Percentiles rank a stretch among this genome's conserved stretches.
Evolutionary conservation across 2,888 invertebrate genomes (phyloP).

Genomic region (Bombylius major): DNA sequence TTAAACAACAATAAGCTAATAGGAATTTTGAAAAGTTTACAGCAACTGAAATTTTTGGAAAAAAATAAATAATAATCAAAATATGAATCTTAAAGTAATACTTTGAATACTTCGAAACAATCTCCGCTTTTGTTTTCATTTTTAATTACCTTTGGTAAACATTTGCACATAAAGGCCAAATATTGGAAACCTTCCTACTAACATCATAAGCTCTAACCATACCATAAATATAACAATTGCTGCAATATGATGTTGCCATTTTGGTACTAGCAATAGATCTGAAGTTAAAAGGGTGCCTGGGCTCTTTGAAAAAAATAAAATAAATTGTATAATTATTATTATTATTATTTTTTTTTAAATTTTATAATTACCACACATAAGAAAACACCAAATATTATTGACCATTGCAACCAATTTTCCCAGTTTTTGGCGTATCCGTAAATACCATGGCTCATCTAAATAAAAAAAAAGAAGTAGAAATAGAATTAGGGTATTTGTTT

Average conservation of each 20-base stretch:
- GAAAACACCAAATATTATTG: conserved; percentile 60
- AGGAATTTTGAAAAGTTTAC: conserved; percentile 72
- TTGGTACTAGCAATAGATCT: conserved; percentile 30
- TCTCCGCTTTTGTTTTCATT: neutral
- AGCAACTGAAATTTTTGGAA: conserved; percentile 42
- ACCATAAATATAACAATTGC: conserved; percentile 66
- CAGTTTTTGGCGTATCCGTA: conserved; percentile 61
- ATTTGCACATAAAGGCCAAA: conserved; percentile 79
- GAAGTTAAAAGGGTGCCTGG: conserved; percentile 27
- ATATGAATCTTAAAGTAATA: too few species aligned
- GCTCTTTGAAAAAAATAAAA: conserved; percentile 19
- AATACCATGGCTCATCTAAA: conserved; percentile 55
- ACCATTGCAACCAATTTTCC: conserved; percentile 77
- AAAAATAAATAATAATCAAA: neutral
- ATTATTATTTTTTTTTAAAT: neutral
- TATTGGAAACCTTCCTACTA: conserved; percentile 72
- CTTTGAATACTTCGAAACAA: too few species aligned
- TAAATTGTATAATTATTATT: neutral
- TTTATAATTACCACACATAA: conserved; percentile 45
- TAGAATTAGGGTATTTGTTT: too few species aligned
- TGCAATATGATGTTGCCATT: conserved; percentile 70
- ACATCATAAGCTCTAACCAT: conserved; percentile 76
- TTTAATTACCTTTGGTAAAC: conserved; percentile 55
- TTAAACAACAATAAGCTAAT: conserved; percentile 64
- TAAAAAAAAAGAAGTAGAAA: conserved; percentile 24